Evolutionary conservation across 2,888 invertebrate genomes (phyloP).

Genomic region (Caenorhabditis sp.): DNA sequence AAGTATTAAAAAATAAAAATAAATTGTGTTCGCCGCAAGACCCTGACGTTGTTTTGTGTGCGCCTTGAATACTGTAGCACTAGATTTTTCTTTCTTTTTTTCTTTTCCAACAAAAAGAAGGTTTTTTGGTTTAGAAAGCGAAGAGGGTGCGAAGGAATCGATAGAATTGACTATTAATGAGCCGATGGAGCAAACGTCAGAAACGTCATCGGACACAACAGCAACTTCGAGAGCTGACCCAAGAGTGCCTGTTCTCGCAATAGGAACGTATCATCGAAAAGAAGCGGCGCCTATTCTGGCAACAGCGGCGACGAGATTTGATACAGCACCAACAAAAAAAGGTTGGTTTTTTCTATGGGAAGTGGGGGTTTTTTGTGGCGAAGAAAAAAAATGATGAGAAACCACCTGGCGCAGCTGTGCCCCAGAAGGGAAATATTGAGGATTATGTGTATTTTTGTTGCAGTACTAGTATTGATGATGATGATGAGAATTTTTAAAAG

Average conservation of each 20-base stretch:
- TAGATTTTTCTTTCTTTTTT: background rate
- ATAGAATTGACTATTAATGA: background rate
- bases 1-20: background rate
- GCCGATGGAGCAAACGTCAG: background rate
- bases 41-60: background rate
- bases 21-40: background rate
- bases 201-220: background rate
- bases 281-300: slow-evolving; percentile 40
- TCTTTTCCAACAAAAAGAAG: background rate
- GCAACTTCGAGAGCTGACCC: background rate
- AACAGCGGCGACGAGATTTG: slow-evolving; percentile 10
- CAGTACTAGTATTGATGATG: too few species aligned
- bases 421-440: too few species aligned
- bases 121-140: too few species aligned
- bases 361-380: too few species aligned
- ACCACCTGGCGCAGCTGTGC: too few species aligned
- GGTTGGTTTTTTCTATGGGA: background rate
- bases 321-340: background rate
- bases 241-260: slow-evolving; percentile 32
- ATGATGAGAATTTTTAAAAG: too few species aligned
- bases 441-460: too few species aligned
- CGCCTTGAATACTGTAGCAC: background rate
- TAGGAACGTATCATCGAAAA: slow-evolving; percentile 39
- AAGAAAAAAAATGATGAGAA: too few species aligned
- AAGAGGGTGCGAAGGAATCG: background rate